Evolutionary conservation across 2,113 vertebrate genomes (phyloP), one percentile per base, ranked within the genome.

Genomic region (Prochilodus magdalenae): DNA sequence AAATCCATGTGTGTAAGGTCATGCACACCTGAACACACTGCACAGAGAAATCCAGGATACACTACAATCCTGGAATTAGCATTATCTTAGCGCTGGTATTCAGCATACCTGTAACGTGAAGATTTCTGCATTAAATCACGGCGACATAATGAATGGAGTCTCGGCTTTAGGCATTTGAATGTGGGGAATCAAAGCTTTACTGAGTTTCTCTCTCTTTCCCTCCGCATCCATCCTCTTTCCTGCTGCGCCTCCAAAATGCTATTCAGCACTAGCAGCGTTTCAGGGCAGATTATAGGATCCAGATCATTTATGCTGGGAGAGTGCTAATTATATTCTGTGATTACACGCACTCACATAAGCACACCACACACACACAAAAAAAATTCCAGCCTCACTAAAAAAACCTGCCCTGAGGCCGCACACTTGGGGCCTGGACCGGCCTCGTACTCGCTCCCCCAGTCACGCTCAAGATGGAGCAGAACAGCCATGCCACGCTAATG

Each of bases 301-400:
- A 77, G 40, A 44, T 83, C 55, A 72, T 29, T 72, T 83, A 62
- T 51, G 40, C 66, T 71, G 27, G n/a, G 27, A 73, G 75, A 73
- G 44, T 40, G 57, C 29, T 73, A 77, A 83, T 83, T 72, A 77
- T 66, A 74, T 69, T 53, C 74, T 71, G 73, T 82, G 81, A 67
- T 82, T 55, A 81, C 40, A 63, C 29, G 20, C 78, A 63, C 78
- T 12, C 60, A 74, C 71, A 53, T 63, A 22, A 55, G 33, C 69
- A 62, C 24, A n/a, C 44, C 36, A 51, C 16, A n/a, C 55, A 33
- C 40, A 66, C 20, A 73, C 71, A 55, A n/a, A 10, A 13, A 51
- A 3, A 57, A 1, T 8, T 15, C 53, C 5, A 57, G 53, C 53
- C 53, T n/a, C 53, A 4, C 49, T 51, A 2, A 51, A 2, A 51